Base-by-base conservation (phyloP, 1,140 invertebrate genomes). In the Muscidifurax raptorellus region DNA sequence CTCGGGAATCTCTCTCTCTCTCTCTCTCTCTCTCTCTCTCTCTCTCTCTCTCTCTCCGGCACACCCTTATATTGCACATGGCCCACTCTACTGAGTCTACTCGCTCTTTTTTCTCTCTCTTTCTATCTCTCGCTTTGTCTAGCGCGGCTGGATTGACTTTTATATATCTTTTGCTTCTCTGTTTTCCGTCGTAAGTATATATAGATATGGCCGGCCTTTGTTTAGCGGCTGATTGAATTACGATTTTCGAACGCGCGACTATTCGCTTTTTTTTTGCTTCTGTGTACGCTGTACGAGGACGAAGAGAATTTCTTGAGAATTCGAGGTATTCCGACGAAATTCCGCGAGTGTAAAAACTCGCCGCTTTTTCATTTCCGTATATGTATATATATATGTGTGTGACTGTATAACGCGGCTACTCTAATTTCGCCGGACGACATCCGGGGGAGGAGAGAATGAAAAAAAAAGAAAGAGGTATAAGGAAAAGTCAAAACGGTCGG, bases 21-120 rank as follows among this genome's bases (percentile, higher is more conserved):
- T n/a, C n/a, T n/a, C n/a, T n/a, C n/a, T n/a, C n/a, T n/a, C n/a
- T n/a, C n/a, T n/a, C n/a, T n/a, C n/a, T n/a, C n/a, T n/a, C n/a
- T n/a, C n/a, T n/a, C n/a, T n/a, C n/a, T n/a, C n/a, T n/a, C n/a
- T n/a, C n/a, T n/a, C n/a, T 90, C 88, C 86, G 81, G 87, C 91
- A 90, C 92, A 90, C 92, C 92, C 92, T 93, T 90, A 90, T 90
- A 90, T 90, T 92, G 92, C 92, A 93, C 92, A 93, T 93, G 92
- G 92, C 92, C 91, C 90, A 87, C 86, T 86, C 87, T 74, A 18
- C 64, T 28, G 36, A 40, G 18, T 59, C 27, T 36, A 15, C 69
- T 36, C 67, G 28, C 44, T 72, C 22, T 18, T 81, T n/a, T 80
- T n/a, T 25, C 30, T 80, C 13, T 67, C 78, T 69, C 69, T 59